Evolutionary conservation across 2,797 vertebrate genomes (phyloP), one percentile per base, ranked within the genome.

Genomic region (Enteromius treurensis): DNA sequence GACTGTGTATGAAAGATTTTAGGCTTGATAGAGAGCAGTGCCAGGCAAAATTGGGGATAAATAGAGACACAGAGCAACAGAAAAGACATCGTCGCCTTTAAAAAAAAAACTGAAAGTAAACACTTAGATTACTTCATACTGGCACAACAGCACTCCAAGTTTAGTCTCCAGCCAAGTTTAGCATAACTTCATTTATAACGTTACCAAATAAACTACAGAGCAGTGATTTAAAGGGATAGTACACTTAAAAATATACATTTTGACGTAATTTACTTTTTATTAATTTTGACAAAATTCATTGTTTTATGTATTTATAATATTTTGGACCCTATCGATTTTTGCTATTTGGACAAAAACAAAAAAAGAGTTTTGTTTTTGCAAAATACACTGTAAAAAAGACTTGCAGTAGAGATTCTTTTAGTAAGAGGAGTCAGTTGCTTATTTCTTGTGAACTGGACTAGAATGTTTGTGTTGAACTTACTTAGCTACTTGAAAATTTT

Each of bases 1-100:
- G 80, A 76, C 77, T 71, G 85, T 77, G 79, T 77, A 79, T 79
- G 11, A 81, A 70, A 73, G 82, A 37, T 80, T 64, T 82, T 65
- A 68, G 60, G 87, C 73, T 85, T 40, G 75, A 82, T 87, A 15
- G 26, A 42, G 70, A 89, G 49, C 87, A 90, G 84, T 69, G 14
- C 79, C 83, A 86, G 79, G 71, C 80, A 86, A 73, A 88, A 73
- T 15, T 40, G 73, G 71, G 58, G 32, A 86, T 37, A 14, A 2
- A 73, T 77, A 83, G 7, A 87, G 21, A 79, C 85, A 84, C 67
- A 37, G 85, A 90, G 85, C 88, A 68, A 87, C 70, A 82, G 53
- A 62, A 51, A 69, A 47, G 29, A 75, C 9, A 23, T 60, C n/a
- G 9, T 82, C 71, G 11, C 42, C 49, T 62, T 79, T 14, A 26